Evolutionary conservation across 2,888 invertebrate species (phyloP).

Genomic region (Synanthedon andrenaeformis): DNA sequence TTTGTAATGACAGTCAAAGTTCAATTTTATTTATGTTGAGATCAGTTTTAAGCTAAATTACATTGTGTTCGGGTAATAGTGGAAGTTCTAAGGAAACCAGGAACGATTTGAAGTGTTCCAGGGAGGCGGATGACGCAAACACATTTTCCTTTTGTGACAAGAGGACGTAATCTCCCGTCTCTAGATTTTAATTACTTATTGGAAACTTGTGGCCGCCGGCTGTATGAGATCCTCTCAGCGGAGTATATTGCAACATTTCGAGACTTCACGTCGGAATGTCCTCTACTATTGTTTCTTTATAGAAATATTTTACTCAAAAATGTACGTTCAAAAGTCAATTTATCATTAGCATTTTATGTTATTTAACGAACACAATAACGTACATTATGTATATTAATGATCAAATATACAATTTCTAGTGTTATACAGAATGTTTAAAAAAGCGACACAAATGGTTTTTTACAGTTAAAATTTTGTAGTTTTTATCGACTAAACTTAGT

Average conservation of each 20-base stretch:
- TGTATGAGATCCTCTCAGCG: slow-evolving; percentile 49
- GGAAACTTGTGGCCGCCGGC: slow-evolving; percentile 68
- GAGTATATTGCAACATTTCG: slow-evolving; percentile 37
- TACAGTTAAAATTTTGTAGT: no score
- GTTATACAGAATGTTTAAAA: no score
- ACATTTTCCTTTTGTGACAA: slow-evolving; percentile 47
- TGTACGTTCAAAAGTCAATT: no score
- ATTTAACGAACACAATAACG: no score
- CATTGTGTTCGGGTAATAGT: not conserved
- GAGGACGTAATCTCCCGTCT: slow-evolving; percentile 55
- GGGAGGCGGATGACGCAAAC: slow-evolving; percentile 44
- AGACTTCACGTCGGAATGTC: slow-evolving; percentile 24
- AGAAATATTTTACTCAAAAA: not conserved
- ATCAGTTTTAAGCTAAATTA: no score
- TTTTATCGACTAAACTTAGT: no score
- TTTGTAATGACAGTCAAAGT: no score
- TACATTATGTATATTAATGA: no score
- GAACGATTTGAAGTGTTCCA: slow-evolving; percentile 39
- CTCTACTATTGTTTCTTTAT: slow-evolving; percentile 11
- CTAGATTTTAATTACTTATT: slow-evolving; percentile 69
- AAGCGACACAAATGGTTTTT: no score
- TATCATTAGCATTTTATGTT: no score
- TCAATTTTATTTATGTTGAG: no score
- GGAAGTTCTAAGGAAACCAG: slow-evolving; percentile 43
- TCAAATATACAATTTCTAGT: no score